A percentile compares a stretch with the other conserved stretches of the same genome.
Conservation (phyloP, 2,797 vertebrate species). For the Sternotherus odoratus region DNA sequence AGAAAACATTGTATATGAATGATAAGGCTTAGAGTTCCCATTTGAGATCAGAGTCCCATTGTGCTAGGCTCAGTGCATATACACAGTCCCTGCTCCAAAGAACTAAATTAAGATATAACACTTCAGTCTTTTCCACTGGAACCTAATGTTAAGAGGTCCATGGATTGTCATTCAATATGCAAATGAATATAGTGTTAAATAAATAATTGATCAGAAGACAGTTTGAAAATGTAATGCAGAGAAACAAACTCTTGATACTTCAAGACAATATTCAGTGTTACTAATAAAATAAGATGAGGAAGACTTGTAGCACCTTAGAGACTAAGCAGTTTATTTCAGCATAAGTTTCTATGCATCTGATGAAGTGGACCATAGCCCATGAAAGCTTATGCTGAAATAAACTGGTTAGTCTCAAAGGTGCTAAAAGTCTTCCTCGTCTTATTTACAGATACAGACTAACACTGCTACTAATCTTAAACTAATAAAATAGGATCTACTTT, state of each 20-base stretch:
- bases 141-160: neutral
- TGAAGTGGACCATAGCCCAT: no score
- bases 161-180: neutral
- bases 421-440: no score
- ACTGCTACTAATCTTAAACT: no score
- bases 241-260: neutral
- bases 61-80: neutral
- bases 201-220: neutral
- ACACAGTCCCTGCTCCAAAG: neutral
- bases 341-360: no score
- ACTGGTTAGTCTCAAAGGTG: no score
- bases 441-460: no score
- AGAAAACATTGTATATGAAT: neutral
- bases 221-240: no score
- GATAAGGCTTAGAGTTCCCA: neutral
- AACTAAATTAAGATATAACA: constrained; percentile 34
- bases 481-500: neutral
- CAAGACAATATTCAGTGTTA: neutral
- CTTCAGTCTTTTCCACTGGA: constrained; percentile 50
- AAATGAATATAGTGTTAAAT: neutral
- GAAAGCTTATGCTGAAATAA: no score
- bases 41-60: neutral
- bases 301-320: no score
- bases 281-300: neutral
- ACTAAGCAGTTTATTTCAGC: no score